phyloP scores from a whole-genome alignment of 2,797 vertebrate species.

The Stomatorhinus walkeri region DNA sequence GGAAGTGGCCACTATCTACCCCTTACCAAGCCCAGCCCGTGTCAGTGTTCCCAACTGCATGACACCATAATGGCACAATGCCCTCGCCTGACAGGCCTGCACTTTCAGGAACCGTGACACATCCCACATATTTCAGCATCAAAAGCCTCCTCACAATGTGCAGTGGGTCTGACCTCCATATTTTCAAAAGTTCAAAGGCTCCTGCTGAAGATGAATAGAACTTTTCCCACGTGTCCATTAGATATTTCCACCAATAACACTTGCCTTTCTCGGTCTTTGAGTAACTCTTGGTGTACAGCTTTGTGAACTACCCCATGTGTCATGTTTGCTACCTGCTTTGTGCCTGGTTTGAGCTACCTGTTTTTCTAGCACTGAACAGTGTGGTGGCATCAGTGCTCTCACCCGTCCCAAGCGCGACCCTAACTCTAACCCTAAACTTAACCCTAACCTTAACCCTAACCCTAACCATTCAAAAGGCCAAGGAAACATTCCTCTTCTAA shows the following conservation, averaged over 20 bases:
- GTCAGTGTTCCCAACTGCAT: neutral
- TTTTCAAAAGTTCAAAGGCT: neutral
- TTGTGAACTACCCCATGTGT: neutral
- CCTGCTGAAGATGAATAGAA: neutral
- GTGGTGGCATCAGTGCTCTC: neutral
- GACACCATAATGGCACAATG: neutral
- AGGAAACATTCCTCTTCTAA: neutral
- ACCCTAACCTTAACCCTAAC: too few species aligned
- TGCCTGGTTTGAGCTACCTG: neutral
- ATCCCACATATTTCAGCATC: neutral
- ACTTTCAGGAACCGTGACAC: neutral
- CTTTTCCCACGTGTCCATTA: neutral
- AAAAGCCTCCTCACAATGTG: neutral
- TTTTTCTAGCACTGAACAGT: neutral
- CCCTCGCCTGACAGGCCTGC: neutral
- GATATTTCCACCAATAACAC: neutral
- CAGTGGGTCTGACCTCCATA: neutral
- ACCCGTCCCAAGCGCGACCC: neutral
- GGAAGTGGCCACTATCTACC: neutral
- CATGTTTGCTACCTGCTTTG: neutral
- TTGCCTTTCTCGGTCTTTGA: neutral
- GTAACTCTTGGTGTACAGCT: neutral
- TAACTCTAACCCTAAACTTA: neutral
- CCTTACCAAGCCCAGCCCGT: neutral
- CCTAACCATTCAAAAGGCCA: neutral